Evolutionary conservation across 2,113 vertebrate species (phyloP), one percentile per base, ranked within the genome.

Genomic region (Aix galericulata): DNA sequence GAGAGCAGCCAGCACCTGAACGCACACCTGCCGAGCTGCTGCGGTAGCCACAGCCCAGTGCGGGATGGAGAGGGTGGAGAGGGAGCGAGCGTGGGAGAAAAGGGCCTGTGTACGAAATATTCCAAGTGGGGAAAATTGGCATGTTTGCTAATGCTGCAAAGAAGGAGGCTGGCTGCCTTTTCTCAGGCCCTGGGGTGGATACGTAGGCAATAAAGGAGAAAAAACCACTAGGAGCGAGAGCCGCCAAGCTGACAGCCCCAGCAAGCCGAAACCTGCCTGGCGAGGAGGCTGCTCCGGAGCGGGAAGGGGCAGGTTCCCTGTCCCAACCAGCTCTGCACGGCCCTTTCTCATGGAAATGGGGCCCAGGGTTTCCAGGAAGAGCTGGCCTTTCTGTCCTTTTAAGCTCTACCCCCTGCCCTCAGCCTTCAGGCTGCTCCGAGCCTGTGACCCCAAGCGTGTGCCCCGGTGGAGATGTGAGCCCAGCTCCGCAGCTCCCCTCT

Each of bases 251-350:
- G 84, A 89, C 21, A 26, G 93, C 84, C 86, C 79, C 9, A 95
- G 93, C 96, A 97, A 96, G 96, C 94, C 68, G 86, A 27, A 84
- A 96, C 96, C 87, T 96, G 96, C 76, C 94, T 83, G 66, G 44
- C 40, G 27, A 81, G 75, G 72, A 76, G 68, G 52, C 86, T n/a
- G 46, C 56, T 88, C 82, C 81, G 74, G 78, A 83, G 81, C 73
- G 89, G 89, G 94, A 91, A 86, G 91, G 76, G 79, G 87, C 88
- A 72, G 80, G 53, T 93, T 93, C 88, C 67, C 84, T 67, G 78
- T 76, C 77, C 60, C 83, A 66, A 86, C 83, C 56, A 89, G 83
- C 83, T 91, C 77, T 84, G 22, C 0, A 0, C 44, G 5, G 34
- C 73, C 73, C 26, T 92, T 93, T 97, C 73, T 91, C 92, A 79